phyloP scores from a whole-genome alignment of 1,140 invertebrate species.

The Aricia agestis region DNA sequence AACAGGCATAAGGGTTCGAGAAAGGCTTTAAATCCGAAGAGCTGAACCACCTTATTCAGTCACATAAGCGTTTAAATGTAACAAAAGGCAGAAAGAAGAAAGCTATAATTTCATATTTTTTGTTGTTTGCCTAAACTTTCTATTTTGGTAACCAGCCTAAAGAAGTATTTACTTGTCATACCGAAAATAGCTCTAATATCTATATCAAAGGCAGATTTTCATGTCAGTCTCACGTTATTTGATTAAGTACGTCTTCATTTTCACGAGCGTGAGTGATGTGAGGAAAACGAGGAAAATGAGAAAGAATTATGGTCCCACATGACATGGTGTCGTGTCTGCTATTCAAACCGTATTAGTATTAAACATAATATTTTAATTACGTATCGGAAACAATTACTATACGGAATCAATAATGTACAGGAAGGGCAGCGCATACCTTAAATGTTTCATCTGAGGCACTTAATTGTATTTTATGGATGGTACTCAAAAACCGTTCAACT shows the following conservation, averaged over 20 bases:
- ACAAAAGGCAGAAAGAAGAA: too few species aligned
- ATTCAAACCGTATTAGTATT: background rate
- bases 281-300: background rate
- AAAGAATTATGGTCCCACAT: background rate
- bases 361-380: background rate
- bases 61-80: too few species aligned
- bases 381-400: slow-evolving; percentile 10
- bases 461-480: background rate
- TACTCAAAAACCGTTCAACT: too few species aligned
- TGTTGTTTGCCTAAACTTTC: background rate
- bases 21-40: too few species aligned
- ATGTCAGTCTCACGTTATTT: background rate
- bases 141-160: background rate
- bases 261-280: background rate
- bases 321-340: background rate
- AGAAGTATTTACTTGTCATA: background rate
- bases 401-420: background rate
- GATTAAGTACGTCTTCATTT: background rate
- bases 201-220: background rate
- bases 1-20: too few species aligned
- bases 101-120: too few species aligned
- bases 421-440: background rate
- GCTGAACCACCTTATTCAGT: too few species aligned
- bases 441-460: background rate
- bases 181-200: background rate